Base-by-base conservation (phyloP, 2,113 vertebrate genomes). In the Gorsachius goisagi region DNA sequence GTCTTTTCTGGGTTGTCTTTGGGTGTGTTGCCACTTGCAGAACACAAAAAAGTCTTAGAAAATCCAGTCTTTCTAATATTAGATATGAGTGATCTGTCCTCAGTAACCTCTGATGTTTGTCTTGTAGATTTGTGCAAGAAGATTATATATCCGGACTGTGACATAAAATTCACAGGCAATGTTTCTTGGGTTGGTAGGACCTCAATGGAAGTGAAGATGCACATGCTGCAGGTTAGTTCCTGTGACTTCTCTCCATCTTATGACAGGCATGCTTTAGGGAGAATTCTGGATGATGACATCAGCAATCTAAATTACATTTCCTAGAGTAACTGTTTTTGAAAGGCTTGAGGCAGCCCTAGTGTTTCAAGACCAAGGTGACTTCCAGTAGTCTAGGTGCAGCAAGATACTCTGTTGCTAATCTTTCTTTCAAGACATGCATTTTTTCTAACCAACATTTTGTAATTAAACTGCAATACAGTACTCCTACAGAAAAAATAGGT, bases 201-300 rank as follows among this genome's bases (percentile, higher is more conserved):
- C 14, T 99, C 99, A 11, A 99, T 99, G 96, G 99, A 99, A 98
- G 99, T 99, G 93, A 99, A 99, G 98, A 99, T 99, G 99, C 98
- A 98, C 88, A 99, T 99, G 99, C 98, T 98, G 33, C 99, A 99
- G 99, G 99, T 99, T 45, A 55, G 96, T 64, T 86, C 27, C 53
- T 35, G 45, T 59, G 76, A 30, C 39, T 69, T 92, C 35, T 87
- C 9, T 87, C 44, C 26, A 4, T 83, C 47, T n/a, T 53, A 3
- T 0, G 0, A 13, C 26, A 26, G 39, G 18, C 8, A 30, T 77
- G 41, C 33, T 30, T 74, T 23, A 81, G 19, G 17, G 28, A 7
- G 7, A 49, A 62, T 67, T 68, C 37, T 62, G 66, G 21, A 33
- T 52, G 28, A 44, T 55, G 44, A 21, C 9, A 5, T 53, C 49